These are phyloP conservation scores for Panurus biarmicus DNA, from an alignment of 2,113 vertebrate genomes.

Conservation along the genomic window DNA sequence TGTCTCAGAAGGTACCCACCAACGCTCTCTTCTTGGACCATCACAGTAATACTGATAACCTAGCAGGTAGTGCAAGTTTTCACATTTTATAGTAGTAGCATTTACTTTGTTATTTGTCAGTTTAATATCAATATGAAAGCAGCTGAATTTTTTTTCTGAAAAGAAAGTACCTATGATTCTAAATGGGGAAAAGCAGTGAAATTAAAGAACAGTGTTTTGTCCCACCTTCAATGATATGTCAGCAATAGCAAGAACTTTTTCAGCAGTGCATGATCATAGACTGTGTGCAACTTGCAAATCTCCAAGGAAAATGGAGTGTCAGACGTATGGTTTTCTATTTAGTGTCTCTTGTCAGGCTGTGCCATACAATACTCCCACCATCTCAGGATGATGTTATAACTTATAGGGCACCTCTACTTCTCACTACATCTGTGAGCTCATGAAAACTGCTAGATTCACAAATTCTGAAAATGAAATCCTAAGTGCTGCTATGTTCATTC, in stretches of 20 bases:
- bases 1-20: neutral
- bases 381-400: neutral
- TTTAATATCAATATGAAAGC: neutral
- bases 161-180: neutral
- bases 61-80: neutral
- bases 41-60: neutral
- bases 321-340: neutral
- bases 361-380: neutral
- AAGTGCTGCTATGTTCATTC: neutral
- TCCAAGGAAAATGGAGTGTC: constrained; percentile 24
- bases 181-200: neutral
- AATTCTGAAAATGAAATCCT: neutral
- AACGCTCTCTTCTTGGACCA: neutral
- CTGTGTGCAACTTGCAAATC: neutral
- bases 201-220: neutral
- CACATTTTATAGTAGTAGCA: neutral
- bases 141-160: neutral
- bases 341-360: constrained; percentile 4
- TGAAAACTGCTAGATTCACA: neutral
- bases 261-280: neutral
- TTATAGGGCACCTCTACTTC: neutral
- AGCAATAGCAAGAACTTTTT: neutral
- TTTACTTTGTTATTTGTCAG: neutral
- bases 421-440: neutral
- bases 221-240: neutral